These are phyloP conservation scores for Osmoderma eremita DNA, from an alignment of 2,888 invertebrate genomes.

Conservation along the genomic window DNA sequence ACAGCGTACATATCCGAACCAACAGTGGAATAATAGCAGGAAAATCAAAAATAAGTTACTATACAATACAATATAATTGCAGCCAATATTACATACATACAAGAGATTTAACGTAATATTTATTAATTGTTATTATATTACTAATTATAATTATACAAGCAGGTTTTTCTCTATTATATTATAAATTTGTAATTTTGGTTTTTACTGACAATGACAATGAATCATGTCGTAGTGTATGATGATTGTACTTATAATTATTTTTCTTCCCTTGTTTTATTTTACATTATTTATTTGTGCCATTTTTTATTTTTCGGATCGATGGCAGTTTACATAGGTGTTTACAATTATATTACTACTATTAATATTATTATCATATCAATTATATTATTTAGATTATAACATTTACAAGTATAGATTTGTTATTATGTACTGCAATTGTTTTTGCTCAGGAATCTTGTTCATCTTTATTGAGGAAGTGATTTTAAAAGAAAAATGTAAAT, in stretches of 20 bases:
- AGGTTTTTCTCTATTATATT: slow-evolving; percentile 26
- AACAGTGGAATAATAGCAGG: slow-evolving; percentile 9
- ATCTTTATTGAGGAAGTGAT: slow-evolving; percentile 47
- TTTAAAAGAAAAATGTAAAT: slow-evolving; percentile 41
- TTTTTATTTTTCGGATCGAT: slow-evolving; percentile 45
- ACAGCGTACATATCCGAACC: slow-evolving; percentile 19
- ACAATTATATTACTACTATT: slow-evolving; percentile 49
- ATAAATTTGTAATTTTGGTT: slow-evolving; percentile 28
- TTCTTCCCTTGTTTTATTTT: slow-evolving; percentile 39
- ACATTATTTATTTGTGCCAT: slow-evolving; percentile 52
- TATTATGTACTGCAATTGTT: slow-evolving; percentile 57
- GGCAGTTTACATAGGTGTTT: slow-evolving; percentile 46
- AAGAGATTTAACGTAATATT: slow-evolving; percentile 9
- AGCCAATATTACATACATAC: slow-evolving; percentile 27
- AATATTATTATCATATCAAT: slow-evolving; percentile 43
- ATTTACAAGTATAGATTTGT: slow-evolving; percentile 43
- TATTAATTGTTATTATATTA: slow-evolving; percentile 17
- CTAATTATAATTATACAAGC: slow-evolving; percentile 34
- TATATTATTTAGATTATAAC: slow-evolving; percentile 42
- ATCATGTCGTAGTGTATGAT: slow-evolving; percentile 14
- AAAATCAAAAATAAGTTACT: slow-evolving; percentile 28
- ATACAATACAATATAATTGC: slow-evolving; percentile 21
- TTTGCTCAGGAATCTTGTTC: slow-evolving; percentile 61
- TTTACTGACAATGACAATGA: slow-evolving; percentile 31
- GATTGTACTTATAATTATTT: slow-evolving; percentile 46